phyloP scores from a whole-genome alignment of 1,140 invertebrate genomes.

The Drosophila pseudoananassae region DNA sequence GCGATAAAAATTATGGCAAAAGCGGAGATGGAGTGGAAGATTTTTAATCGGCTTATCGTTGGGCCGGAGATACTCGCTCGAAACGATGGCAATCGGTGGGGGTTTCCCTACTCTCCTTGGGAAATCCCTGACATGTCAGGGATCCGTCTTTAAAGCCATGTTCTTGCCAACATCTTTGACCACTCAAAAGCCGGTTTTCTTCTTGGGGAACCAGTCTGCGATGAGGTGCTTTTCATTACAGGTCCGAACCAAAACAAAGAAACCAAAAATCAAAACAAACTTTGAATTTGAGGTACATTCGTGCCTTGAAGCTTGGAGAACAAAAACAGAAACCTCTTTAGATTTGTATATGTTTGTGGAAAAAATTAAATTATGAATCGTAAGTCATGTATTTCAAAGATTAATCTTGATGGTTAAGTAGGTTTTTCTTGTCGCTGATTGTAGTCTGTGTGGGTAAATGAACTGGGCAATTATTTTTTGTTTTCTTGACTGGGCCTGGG shows the following conservation, averaged over 20 bases:
- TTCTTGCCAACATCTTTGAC: slow-evolving; percentile 15
- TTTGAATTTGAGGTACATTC: slow-evolving; percentile 46
- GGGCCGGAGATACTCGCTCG: slow-evolving; percentile 15
- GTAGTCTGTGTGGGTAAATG: slow-evolving; percentile 27
- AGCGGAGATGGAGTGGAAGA: slow-evolving; percentile 44
- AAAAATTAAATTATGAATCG: slow-evolving; percentile 42
- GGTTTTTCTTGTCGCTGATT: slow-evolving; percentile 32
- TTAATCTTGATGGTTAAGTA: slow-evolving; percentile 21
- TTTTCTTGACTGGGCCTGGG: background rate
- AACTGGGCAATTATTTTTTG: slow-evolving; percentile 29
- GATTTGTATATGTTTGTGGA: slow-evolving; percentile 42
- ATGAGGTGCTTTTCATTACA: slow-evolving; percentile 24
- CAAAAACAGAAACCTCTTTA: slow-evolving; percentile 14
- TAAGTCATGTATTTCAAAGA: slow-evolving; percentile 23
- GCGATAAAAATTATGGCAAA: slow-evolving; percentile 35
- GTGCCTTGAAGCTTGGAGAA: slow-evolving; percentile 42
- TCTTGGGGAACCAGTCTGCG: slow-evolving; percentile 23
- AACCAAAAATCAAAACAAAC: slow-evolving; percentile 44
- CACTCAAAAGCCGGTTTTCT: slow-evolving; percentile 35
- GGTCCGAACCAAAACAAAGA: slow-evolving; percentile 21
- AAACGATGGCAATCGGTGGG: slow-evolving; percentile 9
- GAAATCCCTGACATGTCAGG: slow-evolving; percentile 28
- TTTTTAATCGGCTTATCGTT: slow-evolving; percentile 46
- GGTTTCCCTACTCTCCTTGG: slow-evolving; percentile 28
- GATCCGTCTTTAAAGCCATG: slow-evolving; percentile 11